These are phyloP conservation scores for Daktulosphaira vitifoliae DNA, from an alignment of 1,140 invertebrate species.

Conservation along the genomic window DNA sequence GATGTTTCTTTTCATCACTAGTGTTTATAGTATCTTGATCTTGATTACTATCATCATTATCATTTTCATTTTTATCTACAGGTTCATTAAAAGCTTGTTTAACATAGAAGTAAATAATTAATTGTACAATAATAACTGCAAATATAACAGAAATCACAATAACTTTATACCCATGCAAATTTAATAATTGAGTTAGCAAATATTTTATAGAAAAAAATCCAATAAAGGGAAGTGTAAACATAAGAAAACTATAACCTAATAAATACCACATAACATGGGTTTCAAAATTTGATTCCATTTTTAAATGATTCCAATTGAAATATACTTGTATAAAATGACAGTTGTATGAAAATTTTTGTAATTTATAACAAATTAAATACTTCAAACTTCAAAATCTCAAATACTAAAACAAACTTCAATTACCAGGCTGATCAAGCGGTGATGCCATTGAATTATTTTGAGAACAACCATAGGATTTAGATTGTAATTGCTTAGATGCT, in stretches of 20 bases:
- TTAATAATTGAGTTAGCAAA: constrained; percentile 18
- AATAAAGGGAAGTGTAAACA: constrained; percentile 25
- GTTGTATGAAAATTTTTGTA: neutral
- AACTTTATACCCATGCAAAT: constrained; percentile 10
- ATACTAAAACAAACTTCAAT: constrained; percentile 29
- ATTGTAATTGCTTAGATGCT: constrained; percentile 32
- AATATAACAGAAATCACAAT: constrained; percentile 19
- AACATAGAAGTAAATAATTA: constrained; percentile 29
- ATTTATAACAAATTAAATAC: neutral
- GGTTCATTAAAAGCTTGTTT: constrained; percentile 29
- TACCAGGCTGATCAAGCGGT: constrained; percentile 33
- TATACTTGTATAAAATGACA: constrained; percentile 17
- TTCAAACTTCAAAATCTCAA: neutral
- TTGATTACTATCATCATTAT: neutral
- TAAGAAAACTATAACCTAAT: constrained; percentile 28
- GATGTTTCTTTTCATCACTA: constrained; percentile 3
- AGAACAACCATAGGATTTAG: constrained; percentile 29
- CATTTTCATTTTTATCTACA: constrained; percentile 3
- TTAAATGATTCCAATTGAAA: constrained; percentile 7
- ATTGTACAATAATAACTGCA: constrained; percentile 32
- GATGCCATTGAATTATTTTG: constrained; percentile 28
- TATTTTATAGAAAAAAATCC: constrained; percentile 30
- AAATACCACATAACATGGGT: constrained; percentile 24
- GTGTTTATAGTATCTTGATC: neutral
- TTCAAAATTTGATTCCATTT: constrained; percentile 14